Conservation (phyloP, 2,113 vertebrate genomes). For the Antechinus flavipes region DNA sequence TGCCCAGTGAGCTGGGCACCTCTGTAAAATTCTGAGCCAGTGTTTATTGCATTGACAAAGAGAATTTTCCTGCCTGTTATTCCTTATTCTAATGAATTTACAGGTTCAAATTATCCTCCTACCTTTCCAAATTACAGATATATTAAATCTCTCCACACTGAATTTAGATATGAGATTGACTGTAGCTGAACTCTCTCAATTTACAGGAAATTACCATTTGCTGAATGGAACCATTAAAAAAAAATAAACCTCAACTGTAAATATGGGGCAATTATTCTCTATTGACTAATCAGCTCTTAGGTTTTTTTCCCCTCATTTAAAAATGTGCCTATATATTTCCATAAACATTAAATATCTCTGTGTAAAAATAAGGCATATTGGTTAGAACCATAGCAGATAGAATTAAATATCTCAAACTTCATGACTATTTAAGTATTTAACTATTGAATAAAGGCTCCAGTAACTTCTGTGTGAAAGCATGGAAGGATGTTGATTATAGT, state of each 20-base stretch:
- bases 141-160: background rate
- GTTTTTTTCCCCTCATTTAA: background rate
- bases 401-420: background rate
- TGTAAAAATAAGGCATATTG: background rate
- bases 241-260: background rate
- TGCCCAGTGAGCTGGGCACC: background rate
- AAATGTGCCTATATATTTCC: background rate
- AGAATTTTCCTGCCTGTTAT: background rate
- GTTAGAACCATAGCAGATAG: background rate
- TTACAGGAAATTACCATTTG: background rate
- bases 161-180: background rate
- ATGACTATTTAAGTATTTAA: background rate
- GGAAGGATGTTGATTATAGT: background rate
- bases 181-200: background rate
- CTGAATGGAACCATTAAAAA: background rate
- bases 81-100: background rate
- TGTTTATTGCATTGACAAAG: background rate
- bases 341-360: background rate
- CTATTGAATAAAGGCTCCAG: background rate
- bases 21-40: background rate
- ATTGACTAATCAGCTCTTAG: background rate
- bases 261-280: background rate
- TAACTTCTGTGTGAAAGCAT: background rate
- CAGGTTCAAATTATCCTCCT: background rate
- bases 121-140: background rate